Evolutionary conservation across 2,797 vertebrate species (phyloP), one percentile per base, ranked within the genome.

Genomic region (Danio albolineatus): DNA sequence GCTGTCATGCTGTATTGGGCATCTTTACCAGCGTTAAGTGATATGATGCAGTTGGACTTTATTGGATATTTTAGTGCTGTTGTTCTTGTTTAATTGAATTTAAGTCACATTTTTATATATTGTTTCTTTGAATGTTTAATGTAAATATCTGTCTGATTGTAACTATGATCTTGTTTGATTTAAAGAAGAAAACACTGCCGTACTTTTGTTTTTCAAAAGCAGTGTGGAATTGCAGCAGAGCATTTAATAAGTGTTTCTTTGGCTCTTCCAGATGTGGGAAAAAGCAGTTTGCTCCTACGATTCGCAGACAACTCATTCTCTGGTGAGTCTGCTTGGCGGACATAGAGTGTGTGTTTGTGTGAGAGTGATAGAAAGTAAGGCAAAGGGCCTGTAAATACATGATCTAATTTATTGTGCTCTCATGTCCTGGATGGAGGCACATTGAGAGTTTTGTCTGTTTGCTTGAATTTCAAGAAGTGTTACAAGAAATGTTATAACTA

Each of bases 271-370:
- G 95, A 94, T 89, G 95, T 96, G 41, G 95, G 95, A 66, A 96
- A 96, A 85, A 96, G 95, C 91, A 96, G 95, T 84, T 91, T 96
- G 2, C 90, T 96, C 54, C 91, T 96, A 6, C 92, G 95, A 67
- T 96, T 96, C 21, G 94, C 95, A 16, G 94, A 96, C 86, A 95
- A 92, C 86, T 95, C 95, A 51, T 96, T 96, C 87, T 95, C 95
- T 14, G 95, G 95, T 96, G 85, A 93, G 95, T 90, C 1, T 16
- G 1, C 1, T 19, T 72, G 14, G 73, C 69, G 28, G 28, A 38
- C 59, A 12, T 7, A 57, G 10, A 62, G n/a, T 57, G 5, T 4
- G 44, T 57, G 2, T 70, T 14, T 56, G 36, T 54, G 54, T 51
- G 12, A 70, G 28, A 56, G n/a, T 65, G 74, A 76, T 10, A 16